Evolutionary conservation across 2,797 vertebrate species (phyloP).

Genomic region (Antrozous pallidus): DNA sequence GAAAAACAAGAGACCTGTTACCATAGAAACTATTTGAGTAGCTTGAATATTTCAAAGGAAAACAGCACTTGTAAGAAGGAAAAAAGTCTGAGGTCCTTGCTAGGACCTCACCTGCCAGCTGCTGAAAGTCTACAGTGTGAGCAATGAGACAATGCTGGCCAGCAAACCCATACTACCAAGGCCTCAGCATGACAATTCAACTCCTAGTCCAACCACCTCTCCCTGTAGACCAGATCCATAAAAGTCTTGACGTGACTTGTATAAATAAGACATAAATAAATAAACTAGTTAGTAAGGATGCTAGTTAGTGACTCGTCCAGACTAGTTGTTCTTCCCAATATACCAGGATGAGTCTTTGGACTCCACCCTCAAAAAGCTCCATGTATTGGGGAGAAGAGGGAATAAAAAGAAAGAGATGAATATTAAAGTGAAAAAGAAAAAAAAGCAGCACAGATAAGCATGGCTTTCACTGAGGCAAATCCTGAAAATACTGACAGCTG

Average conservation of each 20-base stretch:
- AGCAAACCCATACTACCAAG: neutral
- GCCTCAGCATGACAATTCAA: neutral
- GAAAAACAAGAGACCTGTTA: constrained; percentile 77
- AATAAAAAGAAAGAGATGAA: neutral
- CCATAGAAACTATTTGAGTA: constrained; percentile 83
- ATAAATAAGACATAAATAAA: neutral
- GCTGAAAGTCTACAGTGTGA: neutral
- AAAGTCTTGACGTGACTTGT: neutral
- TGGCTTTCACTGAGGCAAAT: neutral
- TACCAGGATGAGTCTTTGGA: neutral
- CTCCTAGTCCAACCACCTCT: neutral
- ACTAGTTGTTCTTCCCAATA: neutral
- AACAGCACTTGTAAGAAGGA: constrained; percentile 63
- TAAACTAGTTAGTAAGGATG: neutral
- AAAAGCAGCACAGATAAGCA: neutral
- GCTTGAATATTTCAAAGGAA: constrained; percentile 74
- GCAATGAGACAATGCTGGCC: neutral
- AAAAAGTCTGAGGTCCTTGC: neutral
- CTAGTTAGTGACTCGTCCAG: neutral
- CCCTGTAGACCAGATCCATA: neutral
- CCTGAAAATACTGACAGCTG: neutral
- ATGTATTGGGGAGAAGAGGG: neutral
- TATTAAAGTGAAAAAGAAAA: neutral
- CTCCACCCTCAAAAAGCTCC: neutral
- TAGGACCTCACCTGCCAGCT: constrained; percentile 12